Conservation (phyloP, 2,888 invertebrate species). For the Morpho deidamia region DNA sequence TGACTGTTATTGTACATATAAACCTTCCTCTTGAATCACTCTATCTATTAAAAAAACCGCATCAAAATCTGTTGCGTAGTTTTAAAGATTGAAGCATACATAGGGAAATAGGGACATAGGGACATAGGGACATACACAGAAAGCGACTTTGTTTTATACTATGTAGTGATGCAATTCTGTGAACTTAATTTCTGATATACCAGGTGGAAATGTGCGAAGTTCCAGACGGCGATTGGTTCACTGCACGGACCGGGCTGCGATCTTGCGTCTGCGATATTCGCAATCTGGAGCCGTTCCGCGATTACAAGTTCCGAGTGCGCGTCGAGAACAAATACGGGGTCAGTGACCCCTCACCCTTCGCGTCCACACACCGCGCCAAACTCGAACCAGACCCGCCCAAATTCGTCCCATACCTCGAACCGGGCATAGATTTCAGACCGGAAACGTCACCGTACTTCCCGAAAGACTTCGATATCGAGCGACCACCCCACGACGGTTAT, state of each 20-base stretch:
- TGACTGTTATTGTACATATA: too few species aligned
- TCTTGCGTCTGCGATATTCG: conserved; percentile 94
- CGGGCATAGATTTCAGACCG: conserved; percentile 89
- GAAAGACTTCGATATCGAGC: conserved; percentile 93
- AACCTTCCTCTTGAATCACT: too few species aligned
- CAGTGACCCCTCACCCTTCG: conserved; percentile 96
- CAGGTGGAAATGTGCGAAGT: conserved; percentile 93
- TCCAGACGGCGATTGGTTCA: conserved; percentile 96
- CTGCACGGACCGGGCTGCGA: conserved; percentile 89
- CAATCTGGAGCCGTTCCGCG: conserved; percentile 93
- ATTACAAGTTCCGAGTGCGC: conserved; percentile 96
- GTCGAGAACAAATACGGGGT: conserved; percentile 98
- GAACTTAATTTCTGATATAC: background rate
- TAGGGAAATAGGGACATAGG: too few species aligned
- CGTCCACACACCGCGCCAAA: conserved; percentile 87
- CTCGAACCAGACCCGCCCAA: conserved; percentile 88
- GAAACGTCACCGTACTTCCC: conserved; percentile 93
- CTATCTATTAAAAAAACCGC: too few species aligned
- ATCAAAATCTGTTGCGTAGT: too few species aligned
- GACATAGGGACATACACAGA: too few species aligned
- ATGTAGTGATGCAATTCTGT: too few species aligned
- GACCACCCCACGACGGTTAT: conserved; percentile 91
- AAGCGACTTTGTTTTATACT: too few species aligned
- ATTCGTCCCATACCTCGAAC: conserved; percentile 87
- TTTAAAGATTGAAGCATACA: too few species aligned